Conservation (phyloP, 2,888 invertebrate genomes). For the Mythimna pallens region DNA sequence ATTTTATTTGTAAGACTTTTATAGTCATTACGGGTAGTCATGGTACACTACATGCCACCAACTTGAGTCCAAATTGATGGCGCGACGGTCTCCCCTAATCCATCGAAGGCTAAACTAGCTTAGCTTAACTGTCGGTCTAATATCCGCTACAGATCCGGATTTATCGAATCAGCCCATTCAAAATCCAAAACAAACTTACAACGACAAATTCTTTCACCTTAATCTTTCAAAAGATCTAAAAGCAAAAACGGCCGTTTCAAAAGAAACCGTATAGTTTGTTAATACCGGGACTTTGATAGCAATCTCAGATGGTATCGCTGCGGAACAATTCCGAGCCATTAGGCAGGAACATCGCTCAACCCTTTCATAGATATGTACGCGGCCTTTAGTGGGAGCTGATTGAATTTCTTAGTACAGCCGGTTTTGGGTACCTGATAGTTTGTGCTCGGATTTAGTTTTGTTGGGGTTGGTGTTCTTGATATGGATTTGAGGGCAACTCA, state of each 20-base stretch:
- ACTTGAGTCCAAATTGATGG: no score
- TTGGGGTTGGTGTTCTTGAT: background rate
- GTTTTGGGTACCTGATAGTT: slow-evolving; percentile 47
- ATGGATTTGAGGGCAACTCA: background rate
- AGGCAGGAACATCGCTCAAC: slow-evolving; percentile 68
- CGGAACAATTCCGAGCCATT: slow-evolving; percentile 70
- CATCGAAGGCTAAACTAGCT: no score
- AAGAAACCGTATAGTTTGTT: slow-evolving; percentile 43
- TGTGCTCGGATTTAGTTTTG: slow-evolving; percentile 22
- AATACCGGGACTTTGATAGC: slow-evolving; percentile 44
- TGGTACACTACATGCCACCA: no score
- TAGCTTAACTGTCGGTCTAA: no score
- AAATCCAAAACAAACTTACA: background rate
- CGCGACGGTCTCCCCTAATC: no score
- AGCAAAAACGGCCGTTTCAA: slow-evolving; percentile 13
- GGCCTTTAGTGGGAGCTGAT: slow-evolving; percentile 69
- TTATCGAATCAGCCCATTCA: no score
- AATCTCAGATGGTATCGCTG: slow-evolving; percentile 61
- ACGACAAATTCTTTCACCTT: slow-evolving; percentile 3
- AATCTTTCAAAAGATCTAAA: slow-evolving; percentile 12
- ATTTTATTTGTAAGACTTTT: no score
- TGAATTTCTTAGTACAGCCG: slow-evolving; percentile 70
- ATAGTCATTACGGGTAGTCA: no score
- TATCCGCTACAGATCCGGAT: no score
- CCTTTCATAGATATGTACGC: slow-evolving; percentile 66